These are phyloP conservation scores for Loriculus beryllinus DNA, from an alignment of 2,797 vertebrate genomes.

Conservation along the genomic window DNA sequence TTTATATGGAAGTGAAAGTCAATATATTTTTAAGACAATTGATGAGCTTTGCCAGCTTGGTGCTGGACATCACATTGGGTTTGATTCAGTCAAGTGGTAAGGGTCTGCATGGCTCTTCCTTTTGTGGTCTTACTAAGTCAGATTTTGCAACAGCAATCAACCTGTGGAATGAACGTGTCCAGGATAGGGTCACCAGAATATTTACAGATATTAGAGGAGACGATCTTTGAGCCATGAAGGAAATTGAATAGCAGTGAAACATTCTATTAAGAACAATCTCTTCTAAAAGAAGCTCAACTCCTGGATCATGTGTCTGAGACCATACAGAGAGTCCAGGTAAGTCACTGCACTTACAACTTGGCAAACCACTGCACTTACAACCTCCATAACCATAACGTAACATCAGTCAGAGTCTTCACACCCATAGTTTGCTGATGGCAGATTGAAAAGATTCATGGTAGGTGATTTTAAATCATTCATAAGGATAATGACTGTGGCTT, in stretches of 20 bases:
- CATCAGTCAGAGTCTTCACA: not conserved
- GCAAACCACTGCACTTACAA: not conserved
- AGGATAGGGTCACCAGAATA: not conserved
- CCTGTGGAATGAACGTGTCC: not conserved
- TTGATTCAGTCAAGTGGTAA: not conserved
- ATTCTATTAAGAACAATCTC: not conserved
- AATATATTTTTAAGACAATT: not conserved
- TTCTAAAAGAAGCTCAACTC: not conserved
- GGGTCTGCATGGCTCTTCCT: not conserved
- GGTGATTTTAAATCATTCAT: not conserved
- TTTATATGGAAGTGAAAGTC: not conserved
- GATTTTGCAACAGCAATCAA: not conserved
- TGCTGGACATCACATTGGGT: not conserved
- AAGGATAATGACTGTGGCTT: not conserved
- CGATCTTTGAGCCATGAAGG: not conserved
- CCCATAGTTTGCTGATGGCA: not conserved
- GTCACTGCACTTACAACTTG: not conserved
- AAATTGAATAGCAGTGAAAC: not conserved
- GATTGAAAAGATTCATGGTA: not conserved
- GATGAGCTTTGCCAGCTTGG: not conserved
- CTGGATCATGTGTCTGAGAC: not conserved
- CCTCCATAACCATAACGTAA: fast-evolving
- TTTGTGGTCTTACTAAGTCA: not conserved
- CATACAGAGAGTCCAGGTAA: not conserved
- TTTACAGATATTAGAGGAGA: not conserved